These are phyloP conservation scores for Nomia melanderi DNA, from an alignment of 1,140 invertebrate species.

Conservation along the genomic window DNA sequence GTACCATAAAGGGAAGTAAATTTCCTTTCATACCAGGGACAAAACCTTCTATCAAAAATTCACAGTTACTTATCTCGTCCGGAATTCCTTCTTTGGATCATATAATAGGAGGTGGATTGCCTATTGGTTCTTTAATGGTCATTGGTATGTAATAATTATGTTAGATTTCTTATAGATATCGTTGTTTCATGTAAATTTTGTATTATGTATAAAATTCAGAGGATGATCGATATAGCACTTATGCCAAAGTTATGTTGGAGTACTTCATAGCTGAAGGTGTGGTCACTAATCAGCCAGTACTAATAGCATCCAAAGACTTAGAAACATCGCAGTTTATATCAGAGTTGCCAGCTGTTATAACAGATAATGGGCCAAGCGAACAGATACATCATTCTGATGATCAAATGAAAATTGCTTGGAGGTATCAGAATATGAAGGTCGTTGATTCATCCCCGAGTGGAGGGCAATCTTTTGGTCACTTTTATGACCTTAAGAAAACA, in stretches of 20 bases:
- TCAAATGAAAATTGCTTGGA: conserved; percentile 92
- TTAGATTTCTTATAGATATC: conserved; percentile 11
- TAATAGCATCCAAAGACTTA: conserved; percentile 87
- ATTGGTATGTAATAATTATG: conserved; percentile 78
- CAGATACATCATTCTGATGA: conserved; percentile 71
- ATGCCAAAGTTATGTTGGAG: conserved; percentile 88
- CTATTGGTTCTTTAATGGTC: conserved; percentile 83
- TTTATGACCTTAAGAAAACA: conserved; percentile 89
- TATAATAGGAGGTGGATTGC: conserved; percentile 84
- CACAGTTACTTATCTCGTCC: conserved; percentile 86
- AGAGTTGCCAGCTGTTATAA: conserved; percentile 79
- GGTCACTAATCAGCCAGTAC: conserved; percentile 85
- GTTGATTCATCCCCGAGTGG: conserved; percentile 83
- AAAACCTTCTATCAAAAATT: conserved; percentile 84
- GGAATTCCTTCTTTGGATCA: conserved; percentile 87
- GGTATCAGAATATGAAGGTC: conserved; percentile 88
- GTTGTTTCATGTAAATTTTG: not conserved
- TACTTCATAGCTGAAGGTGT: conserved; percentile 92
- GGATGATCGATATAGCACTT: conserved; percentile 89
- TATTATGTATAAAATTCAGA: conserved; percentile 80
- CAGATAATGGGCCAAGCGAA: conserved; percentile 56
- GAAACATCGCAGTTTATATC: conserved; percentile 84
- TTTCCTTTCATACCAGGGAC: conserved; percentile 83
- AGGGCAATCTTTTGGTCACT: conserved; percentile 85
- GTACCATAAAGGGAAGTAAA: conserved; percentile 39